Evolutionary conservation across 2,888 invertebrate genomes (phyloP), one percentile per base, ranked within the genome.

Genomic region (Rhimphoctona megacephalus): DNA sequence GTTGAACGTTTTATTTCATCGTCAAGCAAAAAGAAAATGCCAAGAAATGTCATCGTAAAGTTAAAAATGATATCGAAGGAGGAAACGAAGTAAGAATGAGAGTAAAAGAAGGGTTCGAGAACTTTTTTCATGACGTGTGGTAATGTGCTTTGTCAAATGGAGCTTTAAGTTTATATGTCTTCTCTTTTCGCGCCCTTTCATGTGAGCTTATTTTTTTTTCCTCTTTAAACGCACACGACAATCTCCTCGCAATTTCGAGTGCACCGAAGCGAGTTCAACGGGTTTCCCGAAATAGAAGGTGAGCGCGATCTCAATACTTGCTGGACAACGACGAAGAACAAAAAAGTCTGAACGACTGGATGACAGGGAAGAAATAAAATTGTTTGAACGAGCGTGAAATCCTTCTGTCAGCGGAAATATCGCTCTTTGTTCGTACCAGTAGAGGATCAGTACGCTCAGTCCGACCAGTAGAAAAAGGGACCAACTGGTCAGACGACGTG

Each of bases 111-210:
- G 49, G 64, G 6, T 54, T 17, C 52, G 54, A 39, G 46, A 19
- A 49, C 22, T 64, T 54, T 76, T 80, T 72, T 85, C 72, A 81
- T 54, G 85, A 85, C 49, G 72, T 54, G 70, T 81, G 76, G 81
- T 79, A 72, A 85, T 72, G 66, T 39, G 43, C 43, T 43, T 43
- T 43, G 54, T 39, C 36, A 69, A 64, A 76, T 70, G 36, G 70
- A 49, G 25, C 33, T 84, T 69, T 49, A 49, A 49, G 49, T 39
- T 57, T 46, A 46, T 66, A 49, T 67, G 33, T 73, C n/a, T 22
- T 36, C 22, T 11, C 64, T 72, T 22, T 70, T 30, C 33, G 67
- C 36, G 52, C 39, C 46, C n/a, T 46, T 81, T 33, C 36, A 5
- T 36, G 70, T n/a, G n/a, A 70, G 54, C 19, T 73, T 43, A 22